Evolutionary conservation across 2,113 vertebrate genomes (phyloP), one percentile per base, ranked within the genome.

Genomic region (Colius striatus): DNA sequence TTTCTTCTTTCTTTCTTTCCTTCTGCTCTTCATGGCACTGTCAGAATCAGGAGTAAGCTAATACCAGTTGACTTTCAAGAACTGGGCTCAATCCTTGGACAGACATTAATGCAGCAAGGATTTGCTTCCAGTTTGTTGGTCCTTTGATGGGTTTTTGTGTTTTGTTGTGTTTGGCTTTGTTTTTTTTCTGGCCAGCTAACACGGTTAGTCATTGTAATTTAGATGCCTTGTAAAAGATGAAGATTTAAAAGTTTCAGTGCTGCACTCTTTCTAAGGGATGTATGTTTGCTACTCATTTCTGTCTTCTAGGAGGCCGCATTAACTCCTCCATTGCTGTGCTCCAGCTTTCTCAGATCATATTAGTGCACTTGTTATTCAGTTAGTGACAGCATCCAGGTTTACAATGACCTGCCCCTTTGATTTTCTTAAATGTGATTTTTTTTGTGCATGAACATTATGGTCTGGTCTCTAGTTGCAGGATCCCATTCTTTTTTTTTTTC

Each of bases 401-500:
- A 34, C 90, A 93, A 68, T 65, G 65, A 68, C 48, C 38, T 89
- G 45, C 87, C 47, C 27, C 36, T 89, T 89, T 71, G 48, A 43
- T 86, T 94, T 90, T 58, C 53, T 75, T 96, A 32, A 32, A n/a
- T 84, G 70, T 80, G 38, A 3, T 77, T 94, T 86, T 91, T 72
- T 86, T 89, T 72, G 16, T 65, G 66, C 30, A 11, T 38, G n/a
- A 4, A 1, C 55, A 10, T 34, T 65, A 51, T 41, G 66, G 13
- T 72, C 63, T 78, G 48, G 38, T 72, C 45, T 65, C 18, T 89
- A 51, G 45, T 79, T 79, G 51, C 45, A 67, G n/a, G 30, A 55
- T 92, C 48, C 45, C 20, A 0, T 85, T 85, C 26, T 88, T 88
- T 88, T 41, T 41, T 41, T 41, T 41, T 54, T 74, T 48, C 43